phyloP scores from a whole-genome alignment of 1,140 invertebrate genomes.

The Drosophila pseudoobscura region DNA sequence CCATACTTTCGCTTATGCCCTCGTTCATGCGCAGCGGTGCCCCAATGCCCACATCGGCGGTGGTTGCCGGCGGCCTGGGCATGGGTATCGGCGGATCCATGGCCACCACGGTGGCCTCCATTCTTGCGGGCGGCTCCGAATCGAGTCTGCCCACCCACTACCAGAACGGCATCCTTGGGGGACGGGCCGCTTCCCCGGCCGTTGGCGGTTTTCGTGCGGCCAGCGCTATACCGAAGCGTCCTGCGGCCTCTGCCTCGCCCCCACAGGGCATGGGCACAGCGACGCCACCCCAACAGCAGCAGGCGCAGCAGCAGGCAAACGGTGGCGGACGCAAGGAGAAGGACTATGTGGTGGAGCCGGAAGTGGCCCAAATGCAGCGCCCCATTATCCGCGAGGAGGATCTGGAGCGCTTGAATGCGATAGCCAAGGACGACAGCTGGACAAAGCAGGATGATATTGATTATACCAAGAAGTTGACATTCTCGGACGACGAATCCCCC shows the following conservation, averaged over 20 bases:
- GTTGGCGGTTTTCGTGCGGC: slow-evolving; percentile 67
- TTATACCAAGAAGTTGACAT: slow-evolving; percentile 96
- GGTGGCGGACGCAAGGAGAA: slow-evolving; percentile 70
- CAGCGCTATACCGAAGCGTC: slow-evolving; percentile 71
- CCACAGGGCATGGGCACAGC: slow-evolving; percentile 40
- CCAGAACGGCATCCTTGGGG: slow-evolving; percentile 81
- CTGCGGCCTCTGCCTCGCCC: slow-evolving; percentile 44
- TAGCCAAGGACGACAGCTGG: slow-evolving; percentile 95
- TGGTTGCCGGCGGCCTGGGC: too few relatives aligned
- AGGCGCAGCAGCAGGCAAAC: slow-evolving; percentile 53
- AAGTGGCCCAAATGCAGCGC: slow-evolving; percentile 84
- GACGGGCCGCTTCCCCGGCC: slow-evolving; percentile 72
- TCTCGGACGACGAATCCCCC: slow-evolving; percentile 94
- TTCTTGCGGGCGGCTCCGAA: slow-evolving; percentile 31
- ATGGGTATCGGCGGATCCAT: too few relatives aligned
- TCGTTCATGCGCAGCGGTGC: slow-evolving; percentile 81
- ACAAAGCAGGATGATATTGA: slow-evolving; percentile 96
- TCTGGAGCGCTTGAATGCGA: slow-evolving; percentile 95
- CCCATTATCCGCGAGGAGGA: slow-evolving; percentile 97
- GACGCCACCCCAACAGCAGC: slow-evolving; percentile 52
- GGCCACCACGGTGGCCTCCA: slow-evolving; percentile 41
- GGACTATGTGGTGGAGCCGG: slow-evolving; percentile 78
- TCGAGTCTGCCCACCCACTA: slow-evolving; percentile 41
- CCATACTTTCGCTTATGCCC: slow-evolving; percentile 81
- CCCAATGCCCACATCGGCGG: slow-evolving; percentile 85